phyloP scores from a whole-genome alignment of 2,888 invertebrate genomes.

The Latrodectus elegans region DNA sequence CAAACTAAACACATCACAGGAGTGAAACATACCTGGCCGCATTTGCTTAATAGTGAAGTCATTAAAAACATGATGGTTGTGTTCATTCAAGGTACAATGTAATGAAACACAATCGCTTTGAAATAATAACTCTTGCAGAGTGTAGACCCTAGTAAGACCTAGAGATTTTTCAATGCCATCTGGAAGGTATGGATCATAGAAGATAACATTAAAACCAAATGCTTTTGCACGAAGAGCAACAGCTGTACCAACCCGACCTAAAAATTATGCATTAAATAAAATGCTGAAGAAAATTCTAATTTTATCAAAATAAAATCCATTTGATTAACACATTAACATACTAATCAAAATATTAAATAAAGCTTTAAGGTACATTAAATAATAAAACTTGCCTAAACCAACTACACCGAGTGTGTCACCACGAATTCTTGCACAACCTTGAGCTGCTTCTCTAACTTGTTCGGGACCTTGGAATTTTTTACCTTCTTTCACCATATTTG shows the following conservation, averaged over 20 bases:
- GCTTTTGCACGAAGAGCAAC: conserved; percentile 98
- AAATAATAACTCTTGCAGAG: conserved; percentile 96
- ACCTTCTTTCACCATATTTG: conserved; percentile 98
- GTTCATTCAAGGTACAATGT: conserved; percentile 99
- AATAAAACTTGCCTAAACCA: conserved; percentile 79
- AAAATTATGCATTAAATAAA: too few relatives aligned
- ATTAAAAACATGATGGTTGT: conserved; percentile 99
- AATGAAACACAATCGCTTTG: conserved; percentile 99
- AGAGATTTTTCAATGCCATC: conserved; percentile 99
- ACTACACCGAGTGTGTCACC: conserved; percentile 99
- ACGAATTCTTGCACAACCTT: conserved; percentile 96
- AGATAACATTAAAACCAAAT: conserved; percentile 99
- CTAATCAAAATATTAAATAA: too few relatives aligned
- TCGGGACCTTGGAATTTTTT: conserved; percentile 98
- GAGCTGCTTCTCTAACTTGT: conserved; percentile 92
- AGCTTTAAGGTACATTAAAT: too few relatives aligned
- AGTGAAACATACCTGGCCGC: conserved; percentile 80
- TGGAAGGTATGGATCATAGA: conserved; percentile 99
- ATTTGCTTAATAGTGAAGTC: conserved; percentile 99
- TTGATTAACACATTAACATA: too few relatives aligned
- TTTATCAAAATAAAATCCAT: too few relatives aligned
- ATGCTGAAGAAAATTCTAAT: too few relatives aligned
- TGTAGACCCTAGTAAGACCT: conserved; percentile 95
- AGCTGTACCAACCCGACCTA: conserved; percentile 95
- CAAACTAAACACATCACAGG: too few relatives aligned